Evolutionary conservation across 2,797 vertebrate species (phyloP).

Genomic region (Pipistrellus pipistrellus): DNA sequence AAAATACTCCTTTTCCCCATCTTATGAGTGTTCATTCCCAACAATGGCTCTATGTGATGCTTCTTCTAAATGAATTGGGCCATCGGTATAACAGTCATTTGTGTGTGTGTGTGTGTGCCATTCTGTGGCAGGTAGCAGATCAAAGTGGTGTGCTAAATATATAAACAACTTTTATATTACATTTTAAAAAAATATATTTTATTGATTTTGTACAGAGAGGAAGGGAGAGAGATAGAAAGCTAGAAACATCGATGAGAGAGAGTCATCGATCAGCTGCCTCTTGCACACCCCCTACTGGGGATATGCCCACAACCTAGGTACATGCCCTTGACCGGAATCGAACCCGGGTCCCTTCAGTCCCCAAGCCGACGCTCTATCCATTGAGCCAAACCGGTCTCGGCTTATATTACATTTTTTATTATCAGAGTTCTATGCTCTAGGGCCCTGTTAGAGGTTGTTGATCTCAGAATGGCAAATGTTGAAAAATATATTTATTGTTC

Average conservation of each 20-base stretch:
- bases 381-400: too few relatives aligned
- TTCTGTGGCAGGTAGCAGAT: not conserved
- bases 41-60: not conserved
- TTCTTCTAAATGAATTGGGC: conserved; percentile 29
- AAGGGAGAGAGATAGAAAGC: too few relatives aligned
- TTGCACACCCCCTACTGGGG: too few relatives aligned
- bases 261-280: too few relatives aligned
- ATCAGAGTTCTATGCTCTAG: not conserved
- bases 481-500: conserved; percentile 43
- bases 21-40: not conserved
- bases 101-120: conserved; percentile 1
- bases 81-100: not conserved
- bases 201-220: too few relatives aligned
- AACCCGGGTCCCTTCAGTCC: too few relatives aligned
- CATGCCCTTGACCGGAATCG: too few relatives aligned
- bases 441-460: not conserved
- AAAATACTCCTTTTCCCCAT: not conserved
- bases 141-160: not conserved
- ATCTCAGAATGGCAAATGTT: conserved; percentile 27
- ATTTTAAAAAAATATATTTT: not conserved
- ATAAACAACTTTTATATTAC: not conserved
- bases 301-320: too few relatives aligned
- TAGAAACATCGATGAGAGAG: too few relatives aligned
- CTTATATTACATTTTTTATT: not conserved
- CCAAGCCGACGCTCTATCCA: too few relatives aligned